These are phyloP conservation scores for Caenorhabditis remanei DNA, from an alignment of 1,140 invertebrate species.

Conservation along the genomic window DNA sequence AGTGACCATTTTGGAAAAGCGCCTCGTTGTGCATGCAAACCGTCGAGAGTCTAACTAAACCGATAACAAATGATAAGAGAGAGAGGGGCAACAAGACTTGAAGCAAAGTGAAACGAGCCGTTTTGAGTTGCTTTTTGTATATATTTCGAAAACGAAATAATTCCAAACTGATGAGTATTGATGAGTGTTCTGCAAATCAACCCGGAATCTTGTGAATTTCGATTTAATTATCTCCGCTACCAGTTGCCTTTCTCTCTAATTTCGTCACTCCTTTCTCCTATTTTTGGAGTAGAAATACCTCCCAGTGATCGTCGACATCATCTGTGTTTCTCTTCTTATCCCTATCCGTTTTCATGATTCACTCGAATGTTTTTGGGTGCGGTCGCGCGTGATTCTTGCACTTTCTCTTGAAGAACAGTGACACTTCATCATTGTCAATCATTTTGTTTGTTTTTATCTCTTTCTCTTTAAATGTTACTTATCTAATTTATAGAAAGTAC, in stretches of 20 bases:
- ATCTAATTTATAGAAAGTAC: not conserved
- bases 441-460: conserved; percentile 45
- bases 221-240: conserved; percentile 26
- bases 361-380: conserved; percentile 47
- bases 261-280: not conserved
- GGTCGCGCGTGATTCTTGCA: conserved; percentile 53
- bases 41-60: conserved; percentile 5
- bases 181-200: conserved; percentile 1
- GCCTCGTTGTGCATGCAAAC: not conserved
- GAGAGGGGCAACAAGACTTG: not conserved
- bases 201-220: conserved; percentile 29
- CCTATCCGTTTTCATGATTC: conserved; percentile 52
- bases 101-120: conserved; percentile 17
- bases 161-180: conserved; percentile 18
- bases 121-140: conserved; percentile 52
- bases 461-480: not conserved
- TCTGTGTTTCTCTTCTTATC: conserved; percentile 15
- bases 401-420: conserved; percentile 37
- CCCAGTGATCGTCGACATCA: conserved; percentile 42
- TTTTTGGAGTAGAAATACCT: conserved; percentile 14
- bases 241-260: not conserved
- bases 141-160: not conserved
- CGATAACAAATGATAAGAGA: conserved; percentile 43
- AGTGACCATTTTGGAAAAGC: conserved; percentile 54
- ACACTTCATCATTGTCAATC: conserved; percentile 19